Base-by-base conservation (phyloP, 92 coral and sea anemone genomes). In the Siderastrea siderea region DNA sequence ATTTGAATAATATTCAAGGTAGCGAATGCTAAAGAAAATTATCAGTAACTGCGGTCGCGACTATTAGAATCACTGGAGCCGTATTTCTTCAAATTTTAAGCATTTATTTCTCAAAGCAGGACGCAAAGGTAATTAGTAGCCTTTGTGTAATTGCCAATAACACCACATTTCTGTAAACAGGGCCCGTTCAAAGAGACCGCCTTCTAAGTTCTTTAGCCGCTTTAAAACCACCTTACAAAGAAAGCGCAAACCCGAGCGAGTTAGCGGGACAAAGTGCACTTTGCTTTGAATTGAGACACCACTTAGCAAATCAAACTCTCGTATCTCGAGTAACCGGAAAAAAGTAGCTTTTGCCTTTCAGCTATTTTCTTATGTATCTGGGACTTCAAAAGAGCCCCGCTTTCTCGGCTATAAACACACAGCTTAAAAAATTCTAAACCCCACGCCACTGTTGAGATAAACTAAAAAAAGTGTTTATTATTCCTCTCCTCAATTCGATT, bases 121-220 rank as follows among this genome's bases (percentile, higher is more conserved):
- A 47, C 68, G 87, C 49, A 76, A 75, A 69, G 77, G 84, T 93
- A 88, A 95, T 95, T 95, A 95, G 94, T 52, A 93, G 93, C 91
- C 80, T 89, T 93, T 62, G 90, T 92, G 92, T 91, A 91, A 95
- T 95, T 95, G 95, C 90, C 91, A 95, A 93, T 95, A 95, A 87
- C 85, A 85, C 96, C 94, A 86, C 91, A 95, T 91, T 93, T 90
- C 93, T 87, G 98, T 95, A 95, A 95, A 95, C 98, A 95, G 87
- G 84, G 78, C 63, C 71, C 86, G 91, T 74, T 95, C 96, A 95
- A 95, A 95, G 98, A 68, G 90, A 81, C 98, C 98, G 98, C 94
- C 95, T 89, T 85, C 79, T 45, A 85, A 81, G 38, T 83, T 48
- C 87, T 83, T 71, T 58, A 72, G 87, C 79, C 77, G 68, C 77